Percentiles rank a stretch among this genome's conserved stretches.
These are phyloP conservation scores for Myiagra hebetior DNA, from an alignment of 2,113 vertebrate species.

Conservation along the genomic window DNA sequence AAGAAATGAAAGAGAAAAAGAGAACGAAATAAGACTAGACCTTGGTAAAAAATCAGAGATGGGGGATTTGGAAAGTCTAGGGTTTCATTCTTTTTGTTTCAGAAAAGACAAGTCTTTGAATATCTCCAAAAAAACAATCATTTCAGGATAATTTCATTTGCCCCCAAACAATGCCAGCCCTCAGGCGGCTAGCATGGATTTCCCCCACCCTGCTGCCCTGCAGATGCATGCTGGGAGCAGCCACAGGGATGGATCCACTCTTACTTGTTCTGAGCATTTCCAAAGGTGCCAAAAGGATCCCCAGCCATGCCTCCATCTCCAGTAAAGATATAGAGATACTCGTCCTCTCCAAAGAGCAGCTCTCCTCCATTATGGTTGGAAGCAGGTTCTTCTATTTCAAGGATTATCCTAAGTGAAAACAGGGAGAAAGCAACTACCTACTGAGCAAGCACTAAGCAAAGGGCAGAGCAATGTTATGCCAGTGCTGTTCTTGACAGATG, in stretches of 20 bases:
- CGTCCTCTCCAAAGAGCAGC: constrained; percentile 90
- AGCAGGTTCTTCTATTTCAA: constrained; percentile 94
- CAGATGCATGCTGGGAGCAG: neutral
- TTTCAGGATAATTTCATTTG: neutral
- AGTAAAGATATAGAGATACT: constrained; percentile 93
- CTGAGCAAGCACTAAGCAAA: neutral
- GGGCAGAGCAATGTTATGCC: neutral
- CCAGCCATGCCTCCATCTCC: constrained; percentile 97
- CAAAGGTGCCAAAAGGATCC: constrained; percentile 92
- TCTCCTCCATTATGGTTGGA: constrained; percentile 97
- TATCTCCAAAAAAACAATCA: neutral
- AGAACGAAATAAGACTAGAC: neutral
- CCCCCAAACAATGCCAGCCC: neutral
- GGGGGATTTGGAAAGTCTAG: neutral
- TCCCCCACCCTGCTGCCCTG: neutral
- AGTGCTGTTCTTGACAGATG: neutral
- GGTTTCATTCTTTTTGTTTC: neutral
- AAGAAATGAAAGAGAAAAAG: neutral
- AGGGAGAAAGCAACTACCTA: neutral
- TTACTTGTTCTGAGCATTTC: constrained; percentile 96
- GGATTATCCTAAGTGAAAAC: constrained; percentile 79
- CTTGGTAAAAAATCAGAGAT: neutral
- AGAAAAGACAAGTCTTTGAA: neutral
- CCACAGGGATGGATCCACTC: neutral
- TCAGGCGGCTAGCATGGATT: neutral